These are phyloP conservation scores for Pachyramphus minor DNA, from an alignment of 2,113 vertebrate genomes.

Conservation along the genomic window DNA sequence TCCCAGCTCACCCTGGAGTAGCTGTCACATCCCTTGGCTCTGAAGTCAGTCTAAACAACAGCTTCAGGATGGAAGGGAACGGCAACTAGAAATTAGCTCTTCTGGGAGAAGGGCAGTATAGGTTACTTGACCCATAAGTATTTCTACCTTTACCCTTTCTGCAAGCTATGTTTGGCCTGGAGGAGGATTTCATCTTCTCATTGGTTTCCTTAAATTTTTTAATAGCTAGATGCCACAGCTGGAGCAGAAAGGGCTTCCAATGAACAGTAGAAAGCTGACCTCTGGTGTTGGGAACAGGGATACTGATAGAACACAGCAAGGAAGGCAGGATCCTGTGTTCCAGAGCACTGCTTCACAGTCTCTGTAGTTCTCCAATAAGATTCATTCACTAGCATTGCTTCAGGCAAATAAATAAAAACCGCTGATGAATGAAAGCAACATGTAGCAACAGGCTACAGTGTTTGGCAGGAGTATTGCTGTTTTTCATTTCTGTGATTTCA, in stretches of 20 bases:
- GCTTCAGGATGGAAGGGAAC: neutral
- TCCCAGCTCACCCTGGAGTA: neutral
- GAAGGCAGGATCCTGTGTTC: neutral
- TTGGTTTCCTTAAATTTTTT: neutral
- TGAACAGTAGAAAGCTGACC: conserved; percentile 19
- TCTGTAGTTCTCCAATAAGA: neutral
- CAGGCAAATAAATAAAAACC: neutral
- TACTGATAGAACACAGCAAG: neutral
- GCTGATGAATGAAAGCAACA: neutral
- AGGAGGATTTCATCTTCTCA: neutral
- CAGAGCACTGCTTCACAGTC: neutral
- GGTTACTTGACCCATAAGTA: neutral
- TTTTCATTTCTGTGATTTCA: conserved; percentile 37
- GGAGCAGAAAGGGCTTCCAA: neutral
- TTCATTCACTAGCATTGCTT: neutral
- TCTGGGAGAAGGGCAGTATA: neutral
- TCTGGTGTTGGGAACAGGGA: neutral
- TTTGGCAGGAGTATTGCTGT: conserved; percentile 33
- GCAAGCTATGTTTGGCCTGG: neutral
- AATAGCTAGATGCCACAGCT: neutral
- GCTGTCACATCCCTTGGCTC: neutral
- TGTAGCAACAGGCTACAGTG: neutral
- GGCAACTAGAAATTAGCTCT: neutral
- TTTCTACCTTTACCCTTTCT: neutral
- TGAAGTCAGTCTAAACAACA: neutral